Base-by-base conservation (phyloP, 1,140 invertebrate genomes). In the Drosophila malerkotliana region DNA sequence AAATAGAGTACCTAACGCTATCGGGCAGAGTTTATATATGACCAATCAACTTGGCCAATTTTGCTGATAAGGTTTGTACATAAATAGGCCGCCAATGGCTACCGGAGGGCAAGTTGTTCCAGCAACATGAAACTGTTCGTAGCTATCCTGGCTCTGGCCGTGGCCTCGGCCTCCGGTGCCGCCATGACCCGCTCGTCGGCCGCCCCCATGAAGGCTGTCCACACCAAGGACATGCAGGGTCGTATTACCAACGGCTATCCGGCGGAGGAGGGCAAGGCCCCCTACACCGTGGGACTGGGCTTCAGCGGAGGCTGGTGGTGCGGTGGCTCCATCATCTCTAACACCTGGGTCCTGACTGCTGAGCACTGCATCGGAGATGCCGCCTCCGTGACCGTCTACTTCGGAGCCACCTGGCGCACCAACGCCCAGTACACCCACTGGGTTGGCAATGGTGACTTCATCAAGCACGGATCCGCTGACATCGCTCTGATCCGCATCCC, bases 221-320 rank as follows among this genome's bases (percentile, higher is more conserved):
- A 54, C 8, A 37, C 61, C 49, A 68, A 68, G 64, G 64, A 68
- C 15, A 12, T 68, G 28, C 30, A 67, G 61, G 64, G 64, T 5
- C 64, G 64, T 39, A 68, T 68, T 1, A 68, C 64, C 30, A 68
- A 68, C 30, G 64, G 64, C 64, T 68, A 68, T 2, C 21, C 48
- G 3, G 64, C 64, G 2, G 48, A 47, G 15, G 64, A 68, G 49
- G 64, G 64, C 49, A 68, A 66, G 60, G 64, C 64, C 1, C 64
- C 64, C 58, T 67, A 67, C 59, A 67, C 63, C 28, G 63, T 67
- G 0, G 63, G 63, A 0, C 48, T 67, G n/a, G 63, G 63, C 14
- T 67, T 67, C 34, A 67, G 57, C 47, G 63, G 63, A 28, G 63
- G 63, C 57, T 67, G 63, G 63, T 67, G 63, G 63, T 67, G 63